These are phyloP conservation scores for Scytalopus superciliaris DNA, from an alignment of 2,113 vertebrate genomes.

Conservation along the genomic window DNA sequence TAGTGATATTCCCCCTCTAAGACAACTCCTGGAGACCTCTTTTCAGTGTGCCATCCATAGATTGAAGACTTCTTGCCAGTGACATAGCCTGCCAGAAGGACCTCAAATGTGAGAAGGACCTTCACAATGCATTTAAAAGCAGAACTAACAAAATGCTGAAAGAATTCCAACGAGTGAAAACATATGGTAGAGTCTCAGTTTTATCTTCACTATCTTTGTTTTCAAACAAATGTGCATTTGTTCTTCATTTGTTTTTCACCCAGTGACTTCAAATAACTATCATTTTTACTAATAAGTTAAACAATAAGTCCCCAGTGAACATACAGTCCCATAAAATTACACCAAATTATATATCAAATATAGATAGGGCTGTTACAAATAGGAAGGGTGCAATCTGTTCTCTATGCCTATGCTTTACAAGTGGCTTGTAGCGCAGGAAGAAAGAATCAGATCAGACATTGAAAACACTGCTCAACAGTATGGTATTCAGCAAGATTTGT, in stretches of 20 bases:
- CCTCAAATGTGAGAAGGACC: slow-evolving; percentile 6
- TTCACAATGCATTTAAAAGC: not conserved
- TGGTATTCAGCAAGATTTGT: not conserved
- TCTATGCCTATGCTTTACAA: not conserved
- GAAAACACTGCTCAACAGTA: not conserved
- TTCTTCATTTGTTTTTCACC: slow-evolving; percentile 65
- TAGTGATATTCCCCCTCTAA: not conserved
- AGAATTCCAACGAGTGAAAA: slow-evolving; percentile 73
- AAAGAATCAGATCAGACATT: not conserved
- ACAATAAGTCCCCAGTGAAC: not conserved
- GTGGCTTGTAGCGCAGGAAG: not conserved
- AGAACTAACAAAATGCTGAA: slow-evolving; percentile 62
- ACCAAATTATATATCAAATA: not conserved
- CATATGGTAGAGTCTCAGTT: slow-evolving; percentile 65
- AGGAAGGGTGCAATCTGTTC: not conserved
- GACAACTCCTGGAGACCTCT: not conserved
- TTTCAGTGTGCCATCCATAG: not conserved
- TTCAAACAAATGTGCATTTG: slow-evolving; percentile 76
- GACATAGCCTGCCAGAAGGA: not conserved
- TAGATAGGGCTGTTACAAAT: not conserved
- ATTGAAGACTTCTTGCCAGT: not conserved
- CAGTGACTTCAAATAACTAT: slow-evolving; percentile 42
- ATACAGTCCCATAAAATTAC: slow-evolving; percentile 25
- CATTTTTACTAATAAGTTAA: not conserved
- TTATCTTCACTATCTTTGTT: slow-evolving; percentile 73